phyloP scores from a whole-genome alignment of 2,888 invertebrate genomes.

The Diogma glabrata region DNA sequence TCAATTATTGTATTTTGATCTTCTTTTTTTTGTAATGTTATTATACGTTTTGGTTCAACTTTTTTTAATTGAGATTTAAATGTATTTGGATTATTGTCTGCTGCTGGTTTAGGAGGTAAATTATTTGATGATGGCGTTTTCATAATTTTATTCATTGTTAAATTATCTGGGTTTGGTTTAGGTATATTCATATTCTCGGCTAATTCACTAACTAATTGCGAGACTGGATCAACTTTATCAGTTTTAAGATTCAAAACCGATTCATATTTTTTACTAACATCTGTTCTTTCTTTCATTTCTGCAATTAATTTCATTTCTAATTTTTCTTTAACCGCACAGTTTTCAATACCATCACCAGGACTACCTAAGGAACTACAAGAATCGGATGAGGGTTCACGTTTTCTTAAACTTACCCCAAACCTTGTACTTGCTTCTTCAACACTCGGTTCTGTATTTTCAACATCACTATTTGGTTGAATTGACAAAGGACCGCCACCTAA shows the following conservation, averaged over 20 bases:
- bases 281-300: constrained; percentile 70
- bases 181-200: constrained; percentile 69
- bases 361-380: constrained; percentile 44
- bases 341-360: constrained; percentile 27
- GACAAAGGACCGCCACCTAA: too few species aligned
- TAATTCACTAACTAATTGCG: constrained; percentile 70
- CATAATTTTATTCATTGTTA: constrained; percentile 20
- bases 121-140: constrained; percentile 17
- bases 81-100: constrained; percentile 36
- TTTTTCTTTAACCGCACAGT: constrained; percentile 59
- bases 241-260: constrained; percentile 28
- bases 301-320: constrained; percentile 67
- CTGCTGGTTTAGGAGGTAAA: constrained; percentile 23
- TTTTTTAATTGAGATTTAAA: constrained; percentile 62
- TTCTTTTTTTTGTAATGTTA: constrained; percentile 41
- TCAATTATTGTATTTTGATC: constrained; percentile 59
- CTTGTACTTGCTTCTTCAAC: constrained; percentile 61
- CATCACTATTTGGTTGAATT: constrained; percentile 38
- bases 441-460: constrained; percentile 51
- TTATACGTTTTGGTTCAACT: constrained; percentile 52
- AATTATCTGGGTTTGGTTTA: constrained; percentile 25
- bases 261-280: constrained; percentile 41
- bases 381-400: constrained; percentile 50
- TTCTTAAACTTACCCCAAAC: constrained; percentile 56
- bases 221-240: constrained; percentile 54